Evolutionary conservation across 2,888 invertebrate genomes (phyloP), one percentile per base, ranked within the genome.

Genomic region (Cryptocephalus primarius): DNA sequence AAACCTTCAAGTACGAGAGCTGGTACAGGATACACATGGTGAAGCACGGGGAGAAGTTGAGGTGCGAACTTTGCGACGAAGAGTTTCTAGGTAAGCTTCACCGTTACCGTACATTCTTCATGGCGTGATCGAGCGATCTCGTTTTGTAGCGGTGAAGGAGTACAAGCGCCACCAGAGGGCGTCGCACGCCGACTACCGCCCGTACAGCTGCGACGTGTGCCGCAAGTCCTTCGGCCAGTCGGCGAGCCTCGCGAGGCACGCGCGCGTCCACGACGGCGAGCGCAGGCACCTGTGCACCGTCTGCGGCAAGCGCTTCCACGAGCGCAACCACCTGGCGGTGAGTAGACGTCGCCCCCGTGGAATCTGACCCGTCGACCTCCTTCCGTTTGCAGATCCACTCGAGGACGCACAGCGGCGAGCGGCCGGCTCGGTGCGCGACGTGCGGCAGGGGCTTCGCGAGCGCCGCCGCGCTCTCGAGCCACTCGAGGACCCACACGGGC

Each of bases 401-500:
- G 51, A 52, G 66, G 45, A 62, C 55, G 6, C 69, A 69, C 48
- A 66, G 65, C 6, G 66, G 65, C n/a, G 63, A 66, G 46, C 65
- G 65, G 46, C 66, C 65, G 9, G 52, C 64, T 11, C 56, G 61
- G 42, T 69, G 69, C 48, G 60, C 55, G n/a, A 58, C 60, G 43
- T 69, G 69, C 51, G 66, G 65, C 4, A 68, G 68, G 58, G 48
- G 60, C 9, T 67, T 69, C 48, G 54, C 65, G 1, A 64, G 64
- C 52, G 56, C 60, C 8, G 65, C 65, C 46, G 64, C 67, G 9
- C 52, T 69, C 34, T 49, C 57, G 9, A 62, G 62, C 8, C 69
- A 69, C 48, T 62, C 62, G 42, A 68, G 68, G 58, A 63, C 58
- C 8, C 69, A 69, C 50, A 65, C 66, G 9, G 67, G 69, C 2